phyloP scores from a whole-genome alignment of 2,888 invertebrate genomes.

The Oxycera nigricornis region DNA sequence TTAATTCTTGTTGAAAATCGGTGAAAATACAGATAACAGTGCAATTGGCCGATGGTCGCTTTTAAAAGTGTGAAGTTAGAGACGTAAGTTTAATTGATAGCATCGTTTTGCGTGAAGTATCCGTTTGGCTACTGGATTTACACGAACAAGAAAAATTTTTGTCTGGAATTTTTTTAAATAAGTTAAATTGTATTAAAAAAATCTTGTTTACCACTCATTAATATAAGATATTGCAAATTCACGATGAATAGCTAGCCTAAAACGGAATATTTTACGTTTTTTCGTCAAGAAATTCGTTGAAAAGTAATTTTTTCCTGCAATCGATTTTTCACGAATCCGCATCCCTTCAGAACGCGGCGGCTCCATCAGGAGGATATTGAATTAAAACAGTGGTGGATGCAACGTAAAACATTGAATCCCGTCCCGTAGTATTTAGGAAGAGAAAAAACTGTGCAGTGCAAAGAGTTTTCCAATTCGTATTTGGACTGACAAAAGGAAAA shows the following conservation, averaged over 20 bases:
- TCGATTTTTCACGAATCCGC: conserved; percentile 34
- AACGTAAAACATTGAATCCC: not conserved
- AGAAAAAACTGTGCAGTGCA: conserved; percentile 5
- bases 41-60: too few relatives aligned
- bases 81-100: conserved; percentile 20
- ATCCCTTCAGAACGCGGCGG: conserved; percentile 6
- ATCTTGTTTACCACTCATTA: not conserved
- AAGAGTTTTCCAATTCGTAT: not conserved
- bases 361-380: conserved; percentile 23
- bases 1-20: too few relatives aligned
- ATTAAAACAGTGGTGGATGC: conserved; percentile 14
- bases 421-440: not conserved
- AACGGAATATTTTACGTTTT: not conserved
- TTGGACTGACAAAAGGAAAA: conserved; percentile 9
- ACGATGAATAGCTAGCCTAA: not conserved
- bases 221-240: not conserved
- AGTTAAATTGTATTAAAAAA: not conserved
- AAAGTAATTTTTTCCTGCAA: conserved; percentile 11
- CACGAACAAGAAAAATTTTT: not conserved
- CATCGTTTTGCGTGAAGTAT: not conserved
- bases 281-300: not conserved
- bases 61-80: conserved; percentile 28
- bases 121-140: not conserved
- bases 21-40: too few relatives aligned
- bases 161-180: not conserved